Conservation (phyloP, 2,113 vertebrate species). For the Noctilio leporinus region DNA sequence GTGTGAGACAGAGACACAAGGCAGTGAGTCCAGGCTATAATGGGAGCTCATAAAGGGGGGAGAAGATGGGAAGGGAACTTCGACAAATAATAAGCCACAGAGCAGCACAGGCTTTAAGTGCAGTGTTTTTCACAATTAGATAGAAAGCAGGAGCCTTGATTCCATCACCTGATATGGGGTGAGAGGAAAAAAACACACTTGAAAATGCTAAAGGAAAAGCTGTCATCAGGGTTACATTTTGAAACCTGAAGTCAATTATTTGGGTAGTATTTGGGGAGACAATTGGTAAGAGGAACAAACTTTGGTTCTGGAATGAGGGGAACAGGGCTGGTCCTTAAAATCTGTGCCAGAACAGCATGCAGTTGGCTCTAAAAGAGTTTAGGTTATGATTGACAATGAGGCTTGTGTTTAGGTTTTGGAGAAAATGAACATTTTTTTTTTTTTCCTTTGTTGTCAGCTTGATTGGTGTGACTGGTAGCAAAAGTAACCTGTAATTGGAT, state of each 20-base stretch:
- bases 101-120: neutral
- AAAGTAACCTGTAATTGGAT: neutral
- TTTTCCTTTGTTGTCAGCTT: neutral
- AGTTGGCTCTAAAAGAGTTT: neutral
- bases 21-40: neutral
- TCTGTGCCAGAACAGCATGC: accelerated
- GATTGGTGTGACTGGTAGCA: neutral
- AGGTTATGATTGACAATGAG: neutral
- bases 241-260: neutral
- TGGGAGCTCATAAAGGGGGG: neutral
- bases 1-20: neutral
- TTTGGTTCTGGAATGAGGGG: neutral
- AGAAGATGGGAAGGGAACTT: neutral
- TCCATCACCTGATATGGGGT: neutral
- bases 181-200: neutral
- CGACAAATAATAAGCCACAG: neutral
- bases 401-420: neutral
- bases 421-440: neutral
- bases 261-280: neutral
- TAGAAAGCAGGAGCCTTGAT: neutral
- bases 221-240: neutral
- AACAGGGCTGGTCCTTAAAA: neutral
- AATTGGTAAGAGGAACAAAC: too few relatives aligned
- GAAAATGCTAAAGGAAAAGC: neutral
- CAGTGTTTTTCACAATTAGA: neutral